Base-by-base conservation (phyloP, 2,888 invertebrate species). In the Leuctra nigra region DNA sequence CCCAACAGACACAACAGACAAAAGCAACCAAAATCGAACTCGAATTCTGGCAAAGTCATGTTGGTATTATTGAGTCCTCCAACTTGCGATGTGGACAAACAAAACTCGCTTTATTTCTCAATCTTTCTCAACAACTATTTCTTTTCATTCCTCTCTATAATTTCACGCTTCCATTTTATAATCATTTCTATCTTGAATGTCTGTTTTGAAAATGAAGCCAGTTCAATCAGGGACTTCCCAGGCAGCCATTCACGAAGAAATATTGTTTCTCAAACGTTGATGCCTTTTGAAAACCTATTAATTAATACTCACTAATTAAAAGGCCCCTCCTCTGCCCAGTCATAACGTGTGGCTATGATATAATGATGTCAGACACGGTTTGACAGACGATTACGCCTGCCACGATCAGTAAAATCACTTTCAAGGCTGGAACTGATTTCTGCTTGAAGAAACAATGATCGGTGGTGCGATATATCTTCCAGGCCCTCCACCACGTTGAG, bases 41-140 rank as follows among this genome's bases (percentile, higher is more conserved):
- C n/a, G 22, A 47, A 54, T 58, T 58, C 55, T 54, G 54, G 58
- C 52, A 33, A 55, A 58, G 58, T 58, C 58, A 58, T 58, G 58
- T 58, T 55, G 58, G 58, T 44, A 58, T 55, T 55, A 58, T 58
- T 55, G 58, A 58, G 50, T 41, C 53, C 47, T 54, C 39, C 41
- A 50, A 50, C 52, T 50, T 44, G 36, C 44, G 23, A 38, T 57
- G 57, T 57, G 57, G 57, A 54, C 57, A 57, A 57, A 57, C 53
- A 57, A 57, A 50, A 24, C 48, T 48, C 48, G 22, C 29, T 48
- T 20, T 33, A 50, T 2, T 50, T 33, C 50, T 50, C 50, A 35
- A 14, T 50, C 33, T 50, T 50, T 35, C 33, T 20, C 3, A 50
- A 50, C 50, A 18, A 33, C 50, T 33, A 50, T 35, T 50, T 50